These are phyloP conservation scores for Tetranychus piercei DNA, from an alignment of 2,888 invertebrate species.

Conservation along the genomic window DNA sequence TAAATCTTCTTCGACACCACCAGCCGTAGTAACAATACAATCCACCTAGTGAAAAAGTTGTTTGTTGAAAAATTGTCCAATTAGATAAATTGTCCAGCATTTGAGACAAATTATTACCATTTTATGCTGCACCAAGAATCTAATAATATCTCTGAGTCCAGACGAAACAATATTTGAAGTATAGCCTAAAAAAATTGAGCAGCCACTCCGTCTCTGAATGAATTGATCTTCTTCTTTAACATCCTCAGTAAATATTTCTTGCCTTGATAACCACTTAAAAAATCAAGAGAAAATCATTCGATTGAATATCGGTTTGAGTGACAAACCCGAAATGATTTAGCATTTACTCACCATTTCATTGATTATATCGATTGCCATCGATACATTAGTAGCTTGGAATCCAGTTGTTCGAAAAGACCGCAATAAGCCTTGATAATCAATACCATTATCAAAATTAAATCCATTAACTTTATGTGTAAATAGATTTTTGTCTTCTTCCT, in stretches of 20 bases:
- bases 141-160: constrained; percentile 73
- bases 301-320: neutral
- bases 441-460: constrained; percentile 78
- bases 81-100: too few species aligned
- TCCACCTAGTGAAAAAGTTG: constrained; percentile 46
- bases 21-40: constrained; percentile 89
- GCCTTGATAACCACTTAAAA: constrained; percentile 47
- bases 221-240: constrained; percentile 61
- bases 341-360: constrained; percentile 54
- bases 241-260: constrained; percentile 44
- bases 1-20: constrained; percentile 94
- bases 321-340: neutral
- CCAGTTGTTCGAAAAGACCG: constrained; percentile 61
- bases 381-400: constrained; percentile 95
- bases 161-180: constrained; percentile 94
- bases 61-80: neutral
- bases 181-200: constrained; percentile 89
- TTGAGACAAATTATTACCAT: constrained; percentile 39
- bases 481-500: neutral
- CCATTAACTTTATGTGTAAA: constrained; percentile 37
- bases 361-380: constrained; percentile 70
- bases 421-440: constrained; percentile 65
- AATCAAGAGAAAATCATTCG: neutral
- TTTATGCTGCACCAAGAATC: constrained; percentile 64
- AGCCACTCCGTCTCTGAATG: constrained; percentile 42